Evolutionary conservation across 2,797 vertebrate genomes (phyloP).

Genomic region (Micrastur ruficollis): DNA sequence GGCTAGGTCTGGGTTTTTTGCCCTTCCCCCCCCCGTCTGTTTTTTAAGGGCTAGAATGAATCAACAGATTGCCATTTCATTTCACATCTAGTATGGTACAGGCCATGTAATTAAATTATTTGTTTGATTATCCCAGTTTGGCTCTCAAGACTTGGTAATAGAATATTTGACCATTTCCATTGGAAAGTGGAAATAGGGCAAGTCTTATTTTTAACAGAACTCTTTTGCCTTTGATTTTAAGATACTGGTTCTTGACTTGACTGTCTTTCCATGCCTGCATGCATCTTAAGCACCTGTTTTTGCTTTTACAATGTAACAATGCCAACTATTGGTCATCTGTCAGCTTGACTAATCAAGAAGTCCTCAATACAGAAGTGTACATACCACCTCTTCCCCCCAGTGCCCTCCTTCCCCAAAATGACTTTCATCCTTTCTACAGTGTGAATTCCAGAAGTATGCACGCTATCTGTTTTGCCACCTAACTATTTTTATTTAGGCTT

Average conservation of each 20-base stretch:
- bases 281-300: neutral
- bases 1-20: neutral
- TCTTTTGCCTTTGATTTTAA: neutral
- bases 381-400: neutral
- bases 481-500: neutral
- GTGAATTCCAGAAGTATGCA: neutral
- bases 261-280: neutral
- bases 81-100: neutral
- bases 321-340: neutral
- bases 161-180: neutral
- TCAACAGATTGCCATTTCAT: neutral
- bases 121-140: neutral
- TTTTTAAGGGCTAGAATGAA: neutral
- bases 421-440: neutral
- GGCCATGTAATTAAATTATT: neutral
- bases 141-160: neutral
- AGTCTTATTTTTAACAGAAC: neutral
- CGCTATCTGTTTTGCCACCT: neutral
- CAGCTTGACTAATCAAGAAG: neutral
- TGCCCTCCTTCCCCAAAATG: fast-evolving
- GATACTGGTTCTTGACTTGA: neutral
- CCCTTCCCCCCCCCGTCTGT: neutral
- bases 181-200: neutral
- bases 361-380: neutral
- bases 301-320: neutral